Percentiles rank a stretch among this genome's conserved stretches.
phyloP scores from a whole-genome alignment of 2,888 invertebrate genomes.

The Phytoseiulus persimilis region DNA sequence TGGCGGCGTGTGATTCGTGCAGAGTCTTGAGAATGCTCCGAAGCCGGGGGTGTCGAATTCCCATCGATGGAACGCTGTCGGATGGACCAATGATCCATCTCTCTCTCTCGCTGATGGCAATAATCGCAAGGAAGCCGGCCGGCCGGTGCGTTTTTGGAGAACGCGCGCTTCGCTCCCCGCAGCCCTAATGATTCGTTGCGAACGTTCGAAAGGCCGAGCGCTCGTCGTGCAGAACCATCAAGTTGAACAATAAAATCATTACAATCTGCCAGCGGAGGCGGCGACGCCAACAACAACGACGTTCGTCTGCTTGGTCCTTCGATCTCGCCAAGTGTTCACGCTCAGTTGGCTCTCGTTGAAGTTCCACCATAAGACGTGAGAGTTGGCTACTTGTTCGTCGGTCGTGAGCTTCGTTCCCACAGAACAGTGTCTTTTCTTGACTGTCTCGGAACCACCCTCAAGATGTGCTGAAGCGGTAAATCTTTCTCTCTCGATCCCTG shows the following conservation, averaged over 20 bases:
- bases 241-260: background rate
- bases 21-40: background rate
- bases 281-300: background rate
- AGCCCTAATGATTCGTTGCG: background rate
- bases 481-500: background rate
- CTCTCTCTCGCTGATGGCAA: background rate
- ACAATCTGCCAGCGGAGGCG: background rate
- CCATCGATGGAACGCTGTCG: background rate
- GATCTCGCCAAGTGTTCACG: background rate
- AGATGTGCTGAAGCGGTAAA: slow-evolving; percentile 5
- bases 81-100: background rate
- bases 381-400: background rate
- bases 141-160: background rate
- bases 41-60: background rate
- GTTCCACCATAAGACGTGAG: background rate
- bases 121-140: background rate
- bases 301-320: background rate
- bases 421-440: background rate
- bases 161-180: background rate
- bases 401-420: background rate
- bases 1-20: too few relatives aligned
- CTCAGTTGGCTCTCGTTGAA: background rate
- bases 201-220: background rate
- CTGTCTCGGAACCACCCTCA: background rate
- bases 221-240: background rate